These are phyloP conservation scores for Stomatorhinus ivindoensis DNA, from an alignment of 2,113 vertebrate species.

Conservation along the genomic window DNA sequence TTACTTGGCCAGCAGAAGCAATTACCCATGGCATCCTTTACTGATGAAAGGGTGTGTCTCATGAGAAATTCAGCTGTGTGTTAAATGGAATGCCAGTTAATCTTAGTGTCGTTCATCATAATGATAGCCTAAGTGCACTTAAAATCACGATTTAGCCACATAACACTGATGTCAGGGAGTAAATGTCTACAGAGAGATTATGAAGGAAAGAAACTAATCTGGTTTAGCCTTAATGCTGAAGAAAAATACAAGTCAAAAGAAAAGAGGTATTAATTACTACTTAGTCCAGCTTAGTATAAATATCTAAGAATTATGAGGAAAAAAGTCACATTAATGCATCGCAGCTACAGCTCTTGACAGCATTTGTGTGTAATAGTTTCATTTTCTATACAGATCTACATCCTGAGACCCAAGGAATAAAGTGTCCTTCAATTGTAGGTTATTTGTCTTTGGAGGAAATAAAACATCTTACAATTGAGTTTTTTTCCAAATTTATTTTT, in stretches of 20 bases:
- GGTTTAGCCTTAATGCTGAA: not conserved
- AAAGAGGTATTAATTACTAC: not conserved
- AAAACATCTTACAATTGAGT: too few species aligned
- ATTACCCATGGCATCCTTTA: not conserved
- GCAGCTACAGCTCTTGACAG: not conserved
- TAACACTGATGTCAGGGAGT: not conserved
- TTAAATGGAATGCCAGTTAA: not conserved
- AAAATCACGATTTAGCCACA: not conserved
- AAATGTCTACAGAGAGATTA: not conserved
- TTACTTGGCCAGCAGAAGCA: not conserved
- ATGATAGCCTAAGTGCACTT: not conserved
- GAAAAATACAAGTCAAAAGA: not conserved
- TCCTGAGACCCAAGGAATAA: too few species aligned
- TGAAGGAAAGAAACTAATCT: not conserved
- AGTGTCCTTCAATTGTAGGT: too few species aligned
- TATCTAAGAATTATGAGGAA: not conserved
- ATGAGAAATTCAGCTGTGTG: not conserved
- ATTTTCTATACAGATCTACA: not conserved
- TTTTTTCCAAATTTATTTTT: too few species aligned
- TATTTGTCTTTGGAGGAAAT: too few species aligned
- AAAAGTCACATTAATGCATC: not conserved
- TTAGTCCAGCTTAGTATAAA: not conserved
- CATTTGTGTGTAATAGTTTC: not conserved
- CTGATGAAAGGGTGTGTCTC: not conserved
- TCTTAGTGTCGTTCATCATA: not conserved